Evolutionary conservation across 2,113 vertebrate species (phyloP), one percentile per base, ranked within the genome.

Genomic region (Mirounga angustirostris): DNA sequence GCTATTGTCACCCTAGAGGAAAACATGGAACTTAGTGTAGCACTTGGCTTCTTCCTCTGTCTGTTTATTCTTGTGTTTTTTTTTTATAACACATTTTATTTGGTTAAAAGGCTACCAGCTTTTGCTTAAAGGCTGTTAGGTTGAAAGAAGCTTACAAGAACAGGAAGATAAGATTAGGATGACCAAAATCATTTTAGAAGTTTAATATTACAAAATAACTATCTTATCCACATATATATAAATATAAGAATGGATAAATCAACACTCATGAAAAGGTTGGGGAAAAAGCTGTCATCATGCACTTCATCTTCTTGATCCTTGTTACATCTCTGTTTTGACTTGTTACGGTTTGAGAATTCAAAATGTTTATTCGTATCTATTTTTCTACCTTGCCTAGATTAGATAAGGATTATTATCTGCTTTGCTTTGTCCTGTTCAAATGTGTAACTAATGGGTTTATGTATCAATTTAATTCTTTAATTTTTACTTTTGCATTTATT

Each of bases 261-360:
- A 92, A 59, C 26, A 96, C 10, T 59, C 19, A 79, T 10, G n/a
- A 91, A 94, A 67, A 83, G 18, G 13, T 12, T 13, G 73, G 22
- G 2, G 15, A 65, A 36, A 46, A 43, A n/a, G 2, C 84, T 78
- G 91, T 90, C 59, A 54, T 88, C 28, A 56, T 13, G 46, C 8
- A 9, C 73, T 89, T 93, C 14, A 50, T 90, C 52, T 71, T 86
- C 67, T 95, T 65, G 46, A 71, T 96, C 65, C 46, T 87, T 52
- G 7, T 43, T 43, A 24, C 58, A 58, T 73, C 46, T 80, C 26
- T 93, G 28, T 71, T 94, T 93, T 96, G 63, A 90, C 7, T 91
- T 74, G 84, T 97, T 97, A 3, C 88, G 89, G 96, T 97, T 97
- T 82, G 98, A 95, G 58, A 97, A 97, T 89, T 18, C 63, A 98